Conservation (phyloP, 2,888 invertebrate species). For the Petrophora chlorosata region DNA sequence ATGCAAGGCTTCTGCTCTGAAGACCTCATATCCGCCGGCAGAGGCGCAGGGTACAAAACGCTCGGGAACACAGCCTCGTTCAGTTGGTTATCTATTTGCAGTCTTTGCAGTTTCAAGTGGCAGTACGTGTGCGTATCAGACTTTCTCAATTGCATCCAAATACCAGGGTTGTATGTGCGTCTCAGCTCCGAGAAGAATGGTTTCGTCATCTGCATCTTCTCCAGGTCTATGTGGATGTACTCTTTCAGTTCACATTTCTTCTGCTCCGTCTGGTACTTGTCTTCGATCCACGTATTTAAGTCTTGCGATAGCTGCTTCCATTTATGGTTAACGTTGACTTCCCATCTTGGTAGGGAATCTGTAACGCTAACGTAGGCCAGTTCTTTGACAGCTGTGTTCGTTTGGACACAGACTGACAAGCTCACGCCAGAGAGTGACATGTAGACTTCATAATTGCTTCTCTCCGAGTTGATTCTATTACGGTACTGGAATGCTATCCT, state of each 20-base stretch:
- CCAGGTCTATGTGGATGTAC: slow-evolving; percentile 90
- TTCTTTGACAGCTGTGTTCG: slow-evolving; percentile 80
- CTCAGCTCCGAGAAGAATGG: slow-evolving; percentile 92
- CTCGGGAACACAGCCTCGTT: slow-evolving; percentile 88
- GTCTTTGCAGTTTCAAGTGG: slow-evolving; percentile 86
- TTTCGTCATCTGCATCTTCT: slow-evolving; percentile 94
- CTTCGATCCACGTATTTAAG: slow-evolving; percentile 91
- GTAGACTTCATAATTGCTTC: slow-evolving; percentile 87
- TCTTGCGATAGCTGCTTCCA: slow-evolving; percentile 92
- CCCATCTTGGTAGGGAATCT: slow-evolving; percentile 90
- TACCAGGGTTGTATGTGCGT: slow-evolving; percentile 88
- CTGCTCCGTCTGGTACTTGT: slow-evolving; percentile 88
- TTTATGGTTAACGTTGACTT: slow-evolving; percentile 90
- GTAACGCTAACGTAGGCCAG: slow-evolving; percentile 87
- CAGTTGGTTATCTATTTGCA: slow-evolving; percentile 90
- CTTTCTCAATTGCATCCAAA: slow-evolving; percentile 89
- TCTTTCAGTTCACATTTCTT: slow-evolving; percentile 90
- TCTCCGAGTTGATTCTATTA: slow-evolving; percentile 85
- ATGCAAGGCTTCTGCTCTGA: slow-evolving; percentile 82
- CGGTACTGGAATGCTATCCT: slow-evolving; percentile 86
- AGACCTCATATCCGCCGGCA: slow-evolving; percentile 68
- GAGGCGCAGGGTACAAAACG: slow-evolving; percentile 85
- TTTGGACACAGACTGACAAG: slow-evolving; percentile 82
- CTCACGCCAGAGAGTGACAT: slow-evolving; percentile 88
- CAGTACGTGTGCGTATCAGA: slow-evolving; percentile 87